phyloP scores from a whole-genome alignment of 1,140 invertebrate species.

The Pseudachorutes palmiensis region DNA sequence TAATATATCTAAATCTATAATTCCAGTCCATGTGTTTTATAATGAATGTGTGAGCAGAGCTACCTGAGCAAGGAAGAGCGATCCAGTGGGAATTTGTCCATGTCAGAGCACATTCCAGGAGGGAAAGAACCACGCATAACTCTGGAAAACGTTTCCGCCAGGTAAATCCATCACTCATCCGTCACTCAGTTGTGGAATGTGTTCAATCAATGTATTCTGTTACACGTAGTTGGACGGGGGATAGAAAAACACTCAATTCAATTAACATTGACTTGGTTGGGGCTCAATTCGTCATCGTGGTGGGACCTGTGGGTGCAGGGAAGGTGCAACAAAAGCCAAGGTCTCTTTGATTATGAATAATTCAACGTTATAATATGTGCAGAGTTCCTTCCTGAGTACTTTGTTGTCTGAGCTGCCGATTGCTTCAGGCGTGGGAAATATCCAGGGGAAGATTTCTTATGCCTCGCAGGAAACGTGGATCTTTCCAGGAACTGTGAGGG shows the following conservation, averaged over 20 bases:
- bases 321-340: slow-evolving; percentile 18
- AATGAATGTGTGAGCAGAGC: slow-evolving; percentile 2
- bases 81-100: not conserved
- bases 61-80: not conserved
- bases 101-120: not conserved
- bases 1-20: too few species aligned
- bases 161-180: not conserved
- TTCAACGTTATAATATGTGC: not conserved
- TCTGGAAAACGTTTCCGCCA: not conserved
- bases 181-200: not conserved
- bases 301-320: slow-evolving; percentile 24
- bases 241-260: slow-evolving; percentile 5
- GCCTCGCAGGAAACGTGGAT: slow-evolving; percentile 70
- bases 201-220: slow-evolving; percentile 42
- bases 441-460: slow-evolving; percentile 55
- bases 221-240: slow-evolving; percentile 39
- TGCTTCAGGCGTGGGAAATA: slow-evolving; percentile 49
- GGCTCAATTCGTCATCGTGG: slow-evolving; percentile 22
- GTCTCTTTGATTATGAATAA: slow-evolving; percentile 6
- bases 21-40: too few species aligned
- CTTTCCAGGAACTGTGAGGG: slow-evolving; percentile 40
- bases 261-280: slow-evolving; percentile 11
- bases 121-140: not conserved
- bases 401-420: slow-evolving; percentile 56
- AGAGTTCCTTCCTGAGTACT: slow-evolving; percentile 54